phyloP scores from a whole-genome alignment of 2,888 invertebrate species.

The Campoletis raptor region DNA sequence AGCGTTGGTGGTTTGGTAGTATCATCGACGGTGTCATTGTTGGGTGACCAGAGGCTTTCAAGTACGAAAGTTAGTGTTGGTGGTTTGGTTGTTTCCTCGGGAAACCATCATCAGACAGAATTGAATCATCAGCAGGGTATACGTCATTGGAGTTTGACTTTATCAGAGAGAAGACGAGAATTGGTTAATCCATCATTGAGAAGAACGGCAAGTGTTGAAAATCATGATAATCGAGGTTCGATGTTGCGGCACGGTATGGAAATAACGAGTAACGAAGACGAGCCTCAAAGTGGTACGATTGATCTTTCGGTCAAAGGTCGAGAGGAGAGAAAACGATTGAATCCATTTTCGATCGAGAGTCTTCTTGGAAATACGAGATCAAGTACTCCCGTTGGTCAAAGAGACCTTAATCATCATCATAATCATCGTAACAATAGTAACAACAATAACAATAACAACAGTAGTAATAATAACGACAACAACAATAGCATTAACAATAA shows the following conservation, averaged over 20 bases:
- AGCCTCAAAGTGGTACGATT: constrained; percentile 83
- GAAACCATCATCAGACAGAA: constrained; percentile 75
- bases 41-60: constrained; percentile 69
- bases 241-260: constrained; percentile 59
- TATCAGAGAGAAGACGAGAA: constrained; percentile 86
- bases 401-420: constrained; percentile 70
- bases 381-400: constrained; percentile 69
- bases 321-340: constrained; percentile 88
- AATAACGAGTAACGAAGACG: constrained; percentile 77
- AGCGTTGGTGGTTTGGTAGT: constrained; percentile 61
- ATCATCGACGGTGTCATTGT: constrained; percentile 23
- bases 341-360: constrained; percentile 96
- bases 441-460: constrained; percentile 30
- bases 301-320: constrained; percentile 85
- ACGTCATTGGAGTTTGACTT: constrained; percentile 82
- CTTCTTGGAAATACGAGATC: constrained; percentile 86
- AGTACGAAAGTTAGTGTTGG: constrained; percentile 74
- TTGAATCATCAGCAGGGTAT: constrained; percentile 82
- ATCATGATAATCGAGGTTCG: constrained; percentile 55
- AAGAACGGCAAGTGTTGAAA: constrained; percentile 22
- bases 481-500: constrained; percentile 63
- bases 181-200: constrained; percentile 74
- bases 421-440: constrained; percentile 68
- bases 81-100: constrained; percentile 16
- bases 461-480: constrained; percentile 35